phyloP scores from a whole-genome alignment of 2,797 vertebrate species.

The Anguilla marmorata region DNA sequence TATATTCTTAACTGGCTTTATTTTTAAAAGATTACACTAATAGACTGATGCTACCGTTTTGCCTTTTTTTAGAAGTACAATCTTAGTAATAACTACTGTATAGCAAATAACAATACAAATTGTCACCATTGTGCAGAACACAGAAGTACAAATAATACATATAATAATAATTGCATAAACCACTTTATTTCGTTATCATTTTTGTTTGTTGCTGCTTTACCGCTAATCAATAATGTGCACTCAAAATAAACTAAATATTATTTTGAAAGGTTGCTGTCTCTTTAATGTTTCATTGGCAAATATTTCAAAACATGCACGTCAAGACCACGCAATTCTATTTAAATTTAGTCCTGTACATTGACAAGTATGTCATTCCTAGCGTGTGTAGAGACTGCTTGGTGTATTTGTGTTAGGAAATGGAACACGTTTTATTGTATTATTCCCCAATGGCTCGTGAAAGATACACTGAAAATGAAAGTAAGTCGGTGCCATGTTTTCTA shows the following conservation, averaged over 20 bases:
- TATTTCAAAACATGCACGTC: background rate
- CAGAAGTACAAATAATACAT: background rate
- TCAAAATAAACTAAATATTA: background rate
- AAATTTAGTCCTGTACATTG: background rate
- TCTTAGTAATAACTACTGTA: background rate
- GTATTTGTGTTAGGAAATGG: background rate
- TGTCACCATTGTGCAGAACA: background rate
- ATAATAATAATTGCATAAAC: background rate
- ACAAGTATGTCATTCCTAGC: background rate
- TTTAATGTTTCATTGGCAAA: background rate
- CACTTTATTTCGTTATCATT: background rate
- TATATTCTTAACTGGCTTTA: background rate
- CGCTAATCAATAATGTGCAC: background rate
- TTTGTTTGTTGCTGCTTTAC: background rate
- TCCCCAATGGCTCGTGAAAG: conserved; percentile 1
- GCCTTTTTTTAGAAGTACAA: background rate
- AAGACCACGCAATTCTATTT: background rate
- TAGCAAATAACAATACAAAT: background rate
- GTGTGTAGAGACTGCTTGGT: background rate
- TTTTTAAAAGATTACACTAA: background rate
- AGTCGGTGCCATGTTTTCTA: background rate
- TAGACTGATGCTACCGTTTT: background rate
- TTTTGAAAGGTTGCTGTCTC: background rate
- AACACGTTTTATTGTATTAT: background rate
- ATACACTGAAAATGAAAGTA: conserved; percentile 4